A percentile compares a stretch with the other conserved stretches of the same genome.
These are phyloP conservation scores for Drosophila ogumai DNA, from an alignment of 1,140 invertebrate species.

Conservation along the genomic window DNA sequence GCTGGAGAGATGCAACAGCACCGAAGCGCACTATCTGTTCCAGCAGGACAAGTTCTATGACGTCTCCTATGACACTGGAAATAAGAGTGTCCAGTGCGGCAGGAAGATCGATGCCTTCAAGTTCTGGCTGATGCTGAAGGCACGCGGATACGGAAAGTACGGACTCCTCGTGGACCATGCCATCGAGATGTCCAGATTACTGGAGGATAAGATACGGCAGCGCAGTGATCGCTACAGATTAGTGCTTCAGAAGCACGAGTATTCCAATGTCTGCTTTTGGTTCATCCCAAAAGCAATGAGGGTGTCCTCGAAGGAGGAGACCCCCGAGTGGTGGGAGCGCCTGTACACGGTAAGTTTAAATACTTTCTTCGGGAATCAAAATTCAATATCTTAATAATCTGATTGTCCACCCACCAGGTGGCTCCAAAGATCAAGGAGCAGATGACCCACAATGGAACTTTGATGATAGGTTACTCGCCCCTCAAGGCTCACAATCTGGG, in stretches of 20 bases:
- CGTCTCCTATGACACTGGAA: slow-evolving; percentile 94
- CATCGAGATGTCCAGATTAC: slow-evolving; percentile 86
- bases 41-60: slow-evolving; percentile 98
- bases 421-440: slow-evolving; percentile 93
- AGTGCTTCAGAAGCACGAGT: slow-evolving; percentile 88
- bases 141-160: slow-evolving; percentile 88
- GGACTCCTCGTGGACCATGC: slow-evolving; percentile 87
- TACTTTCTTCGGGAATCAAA: background rate
- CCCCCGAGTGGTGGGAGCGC: slow-evolving; percentile 88
- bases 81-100: slow-evolving; percentile 97
- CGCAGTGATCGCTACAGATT: slow-evolving; percentile 87
- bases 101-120: slow-evolving; percentile 97
- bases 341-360: slow-evolving; percentile 87
- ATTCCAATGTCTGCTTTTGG: slow-evolving; percentile 96
- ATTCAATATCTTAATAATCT: slow-evolving; percentile 1
- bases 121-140: slow-evolving; percentile 97
- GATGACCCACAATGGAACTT: slow-evolving; percentile 90
- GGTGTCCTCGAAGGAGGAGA: slow-evolving; percentile 85
- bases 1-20: slow-evolving; percentile 91
- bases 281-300: slow-evolving; percentile 93
- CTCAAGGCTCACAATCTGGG: slow-evolving; percentile 87
- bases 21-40: slow-evolving; percentile 94
- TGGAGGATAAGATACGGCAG: slow-evolving; percentile 86
- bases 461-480: slow-evolving; percentile 96
- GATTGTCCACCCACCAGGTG: slow-evolving; percentile 86